Evolutionary conservation across 37 sponge, comb jelly and placozoan genomes (phyloP), one percentile per base, ranked within the genome.

Genomic region (Spongilla lacustris): DNA sequence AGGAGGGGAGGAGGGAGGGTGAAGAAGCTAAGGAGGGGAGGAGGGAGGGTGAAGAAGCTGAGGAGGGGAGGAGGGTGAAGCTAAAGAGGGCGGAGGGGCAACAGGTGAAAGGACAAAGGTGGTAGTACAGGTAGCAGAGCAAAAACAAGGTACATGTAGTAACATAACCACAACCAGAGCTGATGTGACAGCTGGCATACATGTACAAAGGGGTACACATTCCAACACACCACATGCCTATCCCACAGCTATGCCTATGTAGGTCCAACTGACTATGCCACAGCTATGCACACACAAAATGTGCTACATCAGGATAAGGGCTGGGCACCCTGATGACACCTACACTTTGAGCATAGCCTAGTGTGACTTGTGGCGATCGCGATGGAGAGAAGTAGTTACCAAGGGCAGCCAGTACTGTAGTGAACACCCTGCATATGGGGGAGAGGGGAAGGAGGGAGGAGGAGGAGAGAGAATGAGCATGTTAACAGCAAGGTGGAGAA

Each of bases 351-450:
- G 90, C 84, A 50, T 87, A 89, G 28, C 19, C 78, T 58, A 84
- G 81, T 6, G 88, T 84, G 70, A 93, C 84, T 12, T 76, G 81
- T 0, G 81, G 78, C 5, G 71, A 80, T 2, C 90, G 69, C 11
- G 94, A 86, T 0, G 94, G 94, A 14, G 90, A 93, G 88, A 93
- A 90, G 24, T 84, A 36, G 19, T 76, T 85, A 9, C 90, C 90
- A 29, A 93, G 76, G 0, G 89, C 87, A 34, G 30, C 75, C 68
- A 93, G 75, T 9, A 93, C 94, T 66, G 94, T 93, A 24, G 94
- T 93, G 88, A 90, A 93, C 73, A 90, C 94, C 76, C 90, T 91
- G 46, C 0, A 49, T 23, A 41, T 28, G 14, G 14, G 68, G 28
- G 6, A 37, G 24, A 24, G 38, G 17, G 19, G 32, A 12, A 1